Conservation (phyloP, 2,797 vertebrate genomes). For the Tenualosa thibaudeaui region DNA sequence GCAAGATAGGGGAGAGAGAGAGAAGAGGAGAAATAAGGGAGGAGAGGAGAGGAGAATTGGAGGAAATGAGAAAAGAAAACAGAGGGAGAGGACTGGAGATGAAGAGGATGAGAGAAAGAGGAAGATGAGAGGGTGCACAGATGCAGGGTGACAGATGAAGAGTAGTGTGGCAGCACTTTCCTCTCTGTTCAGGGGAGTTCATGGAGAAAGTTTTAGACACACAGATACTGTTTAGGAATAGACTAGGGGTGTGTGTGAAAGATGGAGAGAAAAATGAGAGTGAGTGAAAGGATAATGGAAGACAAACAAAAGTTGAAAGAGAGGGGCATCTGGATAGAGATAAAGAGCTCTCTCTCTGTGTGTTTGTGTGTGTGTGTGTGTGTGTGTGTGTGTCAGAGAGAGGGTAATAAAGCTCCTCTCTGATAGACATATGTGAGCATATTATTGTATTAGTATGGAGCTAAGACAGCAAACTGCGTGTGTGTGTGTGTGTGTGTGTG, state of each 20-base stretch:
- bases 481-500: no score
- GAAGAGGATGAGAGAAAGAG: not conserved
- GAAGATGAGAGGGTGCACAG: not conserved
- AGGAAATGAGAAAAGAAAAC: no score
- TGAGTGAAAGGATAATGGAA: not conserved
- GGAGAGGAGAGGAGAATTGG: not conserved
- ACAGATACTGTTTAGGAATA: not conserved
- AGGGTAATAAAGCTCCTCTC: not conserved
- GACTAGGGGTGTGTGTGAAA: not conserved
- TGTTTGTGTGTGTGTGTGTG: no score
- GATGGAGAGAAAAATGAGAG: not conserved
- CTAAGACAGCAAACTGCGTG: not conserved
- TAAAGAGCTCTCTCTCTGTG: no score
- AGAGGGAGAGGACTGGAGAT: no score
- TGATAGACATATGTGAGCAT: not conserved
- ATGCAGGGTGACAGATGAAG: not conserved
- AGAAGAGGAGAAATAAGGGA: not conserved
- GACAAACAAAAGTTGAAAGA: not conserved
- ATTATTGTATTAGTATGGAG: not conserved
- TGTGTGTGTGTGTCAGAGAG: not conserved
- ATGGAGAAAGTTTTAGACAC: no score
- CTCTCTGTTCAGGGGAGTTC: not conserved
- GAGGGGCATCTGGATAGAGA: not conserved
- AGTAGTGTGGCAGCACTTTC: no score
- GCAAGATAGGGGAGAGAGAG: not conserved